phyloP scores from a whole-genome alignment of 2,888 invertebrate species.

The Leucoma salicis region DNA sequence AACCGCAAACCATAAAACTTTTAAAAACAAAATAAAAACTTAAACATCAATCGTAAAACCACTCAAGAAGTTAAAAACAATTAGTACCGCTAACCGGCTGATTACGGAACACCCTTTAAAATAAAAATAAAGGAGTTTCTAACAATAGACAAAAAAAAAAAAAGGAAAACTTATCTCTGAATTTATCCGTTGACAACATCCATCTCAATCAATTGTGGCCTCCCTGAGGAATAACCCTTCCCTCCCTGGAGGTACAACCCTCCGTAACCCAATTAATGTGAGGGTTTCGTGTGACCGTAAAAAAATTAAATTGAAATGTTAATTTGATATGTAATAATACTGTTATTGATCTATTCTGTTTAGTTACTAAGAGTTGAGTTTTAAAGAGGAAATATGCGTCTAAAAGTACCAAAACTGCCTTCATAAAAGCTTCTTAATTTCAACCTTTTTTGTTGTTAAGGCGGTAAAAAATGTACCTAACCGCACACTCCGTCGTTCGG shows the following conservation, averaged over 20 bases:
- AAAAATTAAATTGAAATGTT: constrained; percentile 74
- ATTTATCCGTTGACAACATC: constrained; percentile 76
- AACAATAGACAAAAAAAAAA: constrained; percentile 44
- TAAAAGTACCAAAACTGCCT: too few relatives aligned
- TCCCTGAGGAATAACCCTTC: constrained; percentile 77
- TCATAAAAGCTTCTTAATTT: too few relatives aligned
- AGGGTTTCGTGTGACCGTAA: constrained; percentile 66
- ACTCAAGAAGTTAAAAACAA: constrained; percentile 71
- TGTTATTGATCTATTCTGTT: constrained; percentile 22
- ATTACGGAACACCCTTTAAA: constrained; percentile 49
- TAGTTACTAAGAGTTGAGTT: too few relatives aligned
- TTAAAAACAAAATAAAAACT: constrained; percentile 31
- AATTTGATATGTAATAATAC: constrained; percentile 52
- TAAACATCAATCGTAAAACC: constrained; percentile 52
- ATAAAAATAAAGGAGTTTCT: constrained; percentile 36
- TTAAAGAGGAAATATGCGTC: too few relatives aligned
- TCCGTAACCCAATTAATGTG: constrained; percentile 76
- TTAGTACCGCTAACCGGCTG: constrained; percentile 52
- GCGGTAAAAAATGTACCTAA: too few relatives aligned
- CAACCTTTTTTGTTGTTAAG: too few relatives aligned
- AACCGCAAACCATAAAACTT: constrained; percentile 30
- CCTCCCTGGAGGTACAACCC: constrained; percentile 61
- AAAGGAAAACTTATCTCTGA: constrained; percentile 61
- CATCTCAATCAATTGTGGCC: constrained; percentile 76
- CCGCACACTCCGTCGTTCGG: too few relatives aligned